Evolutionary conservation across 2,113 vertebrate genomes (phyloP).

Genomic region (Zosterops hypoxanthus): DNA sequence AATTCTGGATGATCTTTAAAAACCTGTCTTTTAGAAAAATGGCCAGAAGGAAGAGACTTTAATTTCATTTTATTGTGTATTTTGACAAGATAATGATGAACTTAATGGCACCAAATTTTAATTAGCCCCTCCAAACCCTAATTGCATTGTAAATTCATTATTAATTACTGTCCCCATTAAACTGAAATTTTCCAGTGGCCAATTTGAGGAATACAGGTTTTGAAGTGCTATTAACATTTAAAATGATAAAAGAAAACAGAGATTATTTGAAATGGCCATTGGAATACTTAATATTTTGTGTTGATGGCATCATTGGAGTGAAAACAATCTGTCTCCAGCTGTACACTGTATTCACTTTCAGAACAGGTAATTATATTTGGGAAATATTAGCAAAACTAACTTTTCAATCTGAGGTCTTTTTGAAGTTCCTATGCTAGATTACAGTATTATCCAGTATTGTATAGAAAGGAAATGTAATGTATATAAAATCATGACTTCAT

Average conservation of each 20-base stretch:
- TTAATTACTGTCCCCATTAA: slow-evolving; percentile 14
- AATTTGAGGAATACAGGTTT: not conserved
- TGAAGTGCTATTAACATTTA: not conserved
- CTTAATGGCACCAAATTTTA: not conserved
- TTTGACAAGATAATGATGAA: slow-evolving; percentile 9
- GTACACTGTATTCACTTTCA: not conserved
- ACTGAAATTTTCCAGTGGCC: not conserved
- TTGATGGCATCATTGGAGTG: not conserved
- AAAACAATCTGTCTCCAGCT: not conserved
- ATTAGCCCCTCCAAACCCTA: not conserved
- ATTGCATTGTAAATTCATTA: slow-evolving; percentile 2
- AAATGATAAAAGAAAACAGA: not conserved
- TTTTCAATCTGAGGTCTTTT: not conserved
- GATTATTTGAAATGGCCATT: not conserved
- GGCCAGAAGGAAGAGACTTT: not conserved
- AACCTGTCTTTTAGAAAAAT: not conserved
- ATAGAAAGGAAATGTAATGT: not conserved
- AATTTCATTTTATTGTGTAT: slow-evolving; percentile 15
- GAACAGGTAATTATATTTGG: not conserved
- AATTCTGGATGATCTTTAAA: not conserved
- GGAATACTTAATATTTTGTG: not conserved
- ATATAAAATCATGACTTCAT: not conserved
- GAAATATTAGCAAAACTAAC: not conserved
- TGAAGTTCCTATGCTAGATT: not conserved
- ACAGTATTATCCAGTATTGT: not conserved